phyloP scores from a whole-genome alignment of 2,113 vertebrate species.

The Genyomyrus donnyi region DNA sequence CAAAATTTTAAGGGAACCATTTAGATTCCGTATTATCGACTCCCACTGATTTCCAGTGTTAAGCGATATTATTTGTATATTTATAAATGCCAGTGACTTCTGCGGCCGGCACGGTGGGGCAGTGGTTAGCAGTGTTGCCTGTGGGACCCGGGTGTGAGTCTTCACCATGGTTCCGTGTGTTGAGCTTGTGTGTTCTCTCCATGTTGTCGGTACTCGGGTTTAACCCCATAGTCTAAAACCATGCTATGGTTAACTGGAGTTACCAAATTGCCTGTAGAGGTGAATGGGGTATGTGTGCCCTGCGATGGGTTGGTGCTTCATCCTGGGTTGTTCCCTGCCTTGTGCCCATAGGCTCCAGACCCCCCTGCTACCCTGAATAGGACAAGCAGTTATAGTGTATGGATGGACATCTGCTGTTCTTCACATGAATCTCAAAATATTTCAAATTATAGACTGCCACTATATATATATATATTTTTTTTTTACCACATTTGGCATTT shows the following conservation, averaged over 20 bases:
- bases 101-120: not conserved
- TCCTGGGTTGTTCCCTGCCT: too few species aligned
- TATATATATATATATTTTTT: too few species aligned
- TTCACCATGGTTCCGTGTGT: not conserved
- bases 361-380: not conserved
- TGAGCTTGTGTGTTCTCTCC: not conserved
- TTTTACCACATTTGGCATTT: not conserved
- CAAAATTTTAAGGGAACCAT: not conserved
- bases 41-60: not conserved
- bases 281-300: not conserved
- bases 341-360: not conserved
- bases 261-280: not conserved
- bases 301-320: not conserved
- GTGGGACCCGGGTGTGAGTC: not conserved
- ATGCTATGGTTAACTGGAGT: not conserved
- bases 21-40: not conserved
- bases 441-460: not conserved
- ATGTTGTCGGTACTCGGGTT: not conserved
- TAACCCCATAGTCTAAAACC: not conserved
- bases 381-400: not conserved
- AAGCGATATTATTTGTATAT: not conserved
- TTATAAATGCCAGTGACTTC: not conserved
- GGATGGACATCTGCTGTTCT: not conserved
- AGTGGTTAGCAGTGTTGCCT: not conserved
- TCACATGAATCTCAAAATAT: not conserved